Base-by-base conservation (phyloP, 2,113 vertebrate species). In the Podarcis muralis region DNA sequence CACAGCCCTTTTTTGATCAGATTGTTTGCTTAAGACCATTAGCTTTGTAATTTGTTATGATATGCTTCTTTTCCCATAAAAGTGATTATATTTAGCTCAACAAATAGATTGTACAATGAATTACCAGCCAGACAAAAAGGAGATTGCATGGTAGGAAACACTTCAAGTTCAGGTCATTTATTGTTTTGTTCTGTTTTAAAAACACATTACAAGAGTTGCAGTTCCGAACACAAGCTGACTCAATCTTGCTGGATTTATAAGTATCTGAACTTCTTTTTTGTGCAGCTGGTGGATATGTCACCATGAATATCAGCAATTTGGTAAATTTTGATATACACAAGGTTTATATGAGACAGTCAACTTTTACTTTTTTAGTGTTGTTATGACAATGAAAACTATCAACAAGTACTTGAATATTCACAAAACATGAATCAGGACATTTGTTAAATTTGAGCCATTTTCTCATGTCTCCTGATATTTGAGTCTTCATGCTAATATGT, bases 1-100 rank as follows among this genome's bases (percentile, higher is more conserved):
- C 11, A 62, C 16, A 83, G 2, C 30, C 53, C 53, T 18, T 82
- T 62, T 59, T 90, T 85, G n/a, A 87, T 85, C 59, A 68, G 68
- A 81, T 89, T 53, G 75, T 80, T 83, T 83, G 65, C 23, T 90
- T 65, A 84, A 23, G 35, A 75, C 82, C 84, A 91, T 93, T 89
- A 76, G 62, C 66, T 84, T 68, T 84, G 35, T 90, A 91, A 81
- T 87, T 85, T 5, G 0, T 80, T 90, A 83, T 83, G 57, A 81
- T 66, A 85, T 68, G 32, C 16, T 83, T 88, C 62, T 91, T 90
- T 69, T 85, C 65, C 25, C 40, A 85, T 32, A 89, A 66, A 88
- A 85, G 5, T 0, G 0, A 91, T 74, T 35, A 86, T 74, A 82
- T 43, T 90, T 83, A 48, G 6, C 74, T 83, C 30, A 88, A 87